Evolutionary conservation across 2,888 invertebrate species (phyloP).

Genomic region (Acanthosoma haemorrhoidale): DNA sequence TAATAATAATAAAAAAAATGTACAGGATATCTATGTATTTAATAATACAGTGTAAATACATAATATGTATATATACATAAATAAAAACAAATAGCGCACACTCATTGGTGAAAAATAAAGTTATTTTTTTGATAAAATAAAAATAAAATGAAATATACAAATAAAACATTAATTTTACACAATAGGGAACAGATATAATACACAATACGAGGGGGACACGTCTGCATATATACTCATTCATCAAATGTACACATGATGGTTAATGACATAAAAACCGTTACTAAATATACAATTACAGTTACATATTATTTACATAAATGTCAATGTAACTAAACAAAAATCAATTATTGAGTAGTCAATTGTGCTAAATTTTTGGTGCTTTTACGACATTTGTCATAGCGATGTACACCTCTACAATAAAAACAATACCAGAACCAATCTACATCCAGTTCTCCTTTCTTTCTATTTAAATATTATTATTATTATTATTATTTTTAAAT

Average conservation of each 20-base stretch:
- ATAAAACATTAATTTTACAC: conserved; percentile 27
- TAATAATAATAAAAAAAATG: background rate
- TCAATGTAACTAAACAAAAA: conserved; percentile 16
- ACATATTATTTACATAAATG: conserved; percentile 5
- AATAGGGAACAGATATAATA: conserved; percentile 12
- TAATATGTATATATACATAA: background rate
- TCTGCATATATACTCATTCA: no score
- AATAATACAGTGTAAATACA: background rate
- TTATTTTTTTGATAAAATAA: background rate
- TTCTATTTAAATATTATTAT: background rate
- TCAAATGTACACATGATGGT: conserved; percentile 11
- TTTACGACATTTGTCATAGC: background rate
- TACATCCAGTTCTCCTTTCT: background rate
- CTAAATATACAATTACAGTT: conserved; percentile 15
- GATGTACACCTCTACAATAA: background rate
- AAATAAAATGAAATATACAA: conserved; percentile 10
- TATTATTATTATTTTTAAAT: background rate
- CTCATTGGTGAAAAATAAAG: conserved; percentile 9
- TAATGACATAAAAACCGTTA: conserved; percentile 17
- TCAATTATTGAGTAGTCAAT: background rate
- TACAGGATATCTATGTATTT: background rate
- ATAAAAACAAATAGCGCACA: background rate
- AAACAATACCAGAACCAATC: conserved; percentile 5
- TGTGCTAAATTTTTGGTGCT: background rate
- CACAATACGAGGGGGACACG: no score